A percentile compares a stretch with the other conserved stretches of the same genome.
Evolutionary conservation across 2,113 vertebrate genomes (phyloP).

Genomic region (Scolopax mira): DNA sequence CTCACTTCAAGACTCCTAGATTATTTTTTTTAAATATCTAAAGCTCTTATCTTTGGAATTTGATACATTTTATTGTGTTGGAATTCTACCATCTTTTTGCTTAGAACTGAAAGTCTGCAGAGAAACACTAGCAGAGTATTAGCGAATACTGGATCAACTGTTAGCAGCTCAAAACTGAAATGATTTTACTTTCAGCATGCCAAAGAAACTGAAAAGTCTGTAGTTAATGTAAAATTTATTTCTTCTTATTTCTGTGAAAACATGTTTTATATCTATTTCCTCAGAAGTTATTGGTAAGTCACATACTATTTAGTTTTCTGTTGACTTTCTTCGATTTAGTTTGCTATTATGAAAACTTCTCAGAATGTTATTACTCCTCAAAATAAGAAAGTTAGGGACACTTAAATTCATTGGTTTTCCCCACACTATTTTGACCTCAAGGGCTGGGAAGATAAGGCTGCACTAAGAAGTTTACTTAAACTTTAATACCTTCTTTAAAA

Average conservation of each 20-base stretch:
- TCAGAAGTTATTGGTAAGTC: background rate
- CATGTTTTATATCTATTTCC: background rate
- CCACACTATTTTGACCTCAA: background rate
- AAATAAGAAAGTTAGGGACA: background rate
- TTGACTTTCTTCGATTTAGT: background rate
- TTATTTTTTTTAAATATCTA: background rate
- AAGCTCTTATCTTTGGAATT: background rate
- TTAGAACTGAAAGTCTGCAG: background rate
- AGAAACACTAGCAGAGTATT: background rate
- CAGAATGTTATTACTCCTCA: background rate
- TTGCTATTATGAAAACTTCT: background rate
- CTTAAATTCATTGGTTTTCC: background rate
- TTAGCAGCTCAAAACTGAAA: background rate
- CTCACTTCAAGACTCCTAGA: background rate
- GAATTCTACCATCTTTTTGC: background rate
- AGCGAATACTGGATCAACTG: background rate
- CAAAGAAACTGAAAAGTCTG: background rate
- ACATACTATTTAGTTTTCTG: background rate
- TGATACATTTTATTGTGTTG: background rate
- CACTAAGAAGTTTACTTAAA: background rate
- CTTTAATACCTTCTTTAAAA: slow-evolving; percentile 12
- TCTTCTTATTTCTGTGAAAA: background rate
- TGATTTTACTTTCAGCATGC: background rate
- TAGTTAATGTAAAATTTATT: background rate
- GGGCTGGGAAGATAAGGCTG: background rate